A percentile compares a stretch with the other conserved stretches of the same genome.
phyloP scores from a whole-genome alignment of 2,797 vertebrate genomes.

The Sebastes matsubarae region DNA sequence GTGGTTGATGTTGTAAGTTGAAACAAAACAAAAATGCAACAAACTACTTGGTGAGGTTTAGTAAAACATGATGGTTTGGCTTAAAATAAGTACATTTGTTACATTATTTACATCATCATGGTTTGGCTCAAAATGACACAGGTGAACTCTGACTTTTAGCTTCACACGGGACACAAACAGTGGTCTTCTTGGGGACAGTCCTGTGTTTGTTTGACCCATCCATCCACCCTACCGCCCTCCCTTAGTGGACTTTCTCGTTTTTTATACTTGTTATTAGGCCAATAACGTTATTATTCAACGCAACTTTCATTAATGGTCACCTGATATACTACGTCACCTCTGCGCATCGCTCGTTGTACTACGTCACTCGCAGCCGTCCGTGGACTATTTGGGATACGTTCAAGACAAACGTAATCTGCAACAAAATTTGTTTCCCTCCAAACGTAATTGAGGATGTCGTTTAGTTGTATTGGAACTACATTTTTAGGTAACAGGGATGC shows the following conservation, averaged over 20 bases:
- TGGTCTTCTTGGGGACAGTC: accelerated
- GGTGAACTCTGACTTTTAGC: background rate
- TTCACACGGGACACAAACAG: background rate
- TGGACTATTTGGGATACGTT: too few species aligned
- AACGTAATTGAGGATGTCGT: too few species aligned
- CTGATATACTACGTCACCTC: too few species aligned
- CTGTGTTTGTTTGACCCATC: background rate
- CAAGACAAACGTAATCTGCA: too few species aligned
- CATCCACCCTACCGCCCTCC: background rate
- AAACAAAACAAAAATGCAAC: background rate
- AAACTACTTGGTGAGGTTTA: background rate
- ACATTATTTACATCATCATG: background rate
- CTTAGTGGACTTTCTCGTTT: accelerated
- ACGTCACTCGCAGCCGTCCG: accelerated
- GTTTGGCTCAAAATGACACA: too few species aligned
- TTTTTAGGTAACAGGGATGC: background rate
- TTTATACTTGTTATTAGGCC: accelerated
- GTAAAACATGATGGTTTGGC: background rate
- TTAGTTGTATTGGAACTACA: too few species aligned
- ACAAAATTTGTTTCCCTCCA: too few species aligned
- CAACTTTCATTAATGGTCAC: too few species aligned
- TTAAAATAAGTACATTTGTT: background rate
- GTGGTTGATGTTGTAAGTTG: background rate
- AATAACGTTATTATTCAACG: too few species aligned
- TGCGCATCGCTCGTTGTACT: accelerated